Evolutionary conservation across 2,113 vertebrate species (phyloP).

Genomic region (Corythornis madagascariensis): DNA sequence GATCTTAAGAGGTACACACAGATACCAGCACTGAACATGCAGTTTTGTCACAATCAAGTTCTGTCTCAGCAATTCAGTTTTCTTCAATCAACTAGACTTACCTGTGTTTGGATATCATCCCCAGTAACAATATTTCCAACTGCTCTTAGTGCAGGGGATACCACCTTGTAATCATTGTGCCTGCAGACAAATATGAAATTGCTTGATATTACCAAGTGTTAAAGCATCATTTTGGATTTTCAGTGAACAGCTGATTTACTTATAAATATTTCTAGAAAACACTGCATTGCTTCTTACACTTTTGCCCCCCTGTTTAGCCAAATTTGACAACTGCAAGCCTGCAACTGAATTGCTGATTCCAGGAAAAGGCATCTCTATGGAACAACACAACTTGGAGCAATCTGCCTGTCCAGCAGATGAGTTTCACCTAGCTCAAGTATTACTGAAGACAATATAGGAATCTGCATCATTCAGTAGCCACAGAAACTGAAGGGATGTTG

Average conservation of each 20-base stretch:
- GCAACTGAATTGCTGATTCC: not conserved
- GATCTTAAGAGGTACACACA: fast-evolving
- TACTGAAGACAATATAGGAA: not conserved
- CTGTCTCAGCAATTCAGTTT: not conserved
- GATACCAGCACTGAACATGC: not conserved
- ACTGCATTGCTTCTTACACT: not conserved
- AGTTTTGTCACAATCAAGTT: not conserved
- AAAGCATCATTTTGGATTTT: not conserved
- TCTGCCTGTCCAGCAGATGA: not conserved
- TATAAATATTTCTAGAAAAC: not conserved
- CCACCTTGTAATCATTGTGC: slow-evolving; percentile 93
- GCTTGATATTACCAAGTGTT: not conserved
- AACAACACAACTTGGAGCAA: not conserved
- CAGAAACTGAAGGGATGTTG: not conserved
- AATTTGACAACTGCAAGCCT: not conserved
- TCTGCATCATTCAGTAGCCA: not conserved
- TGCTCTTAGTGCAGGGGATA: slow-evolving; percentile 89
- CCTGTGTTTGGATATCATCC: slow-evolving; percentile 93
- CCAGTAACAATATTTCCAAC: slow-evolving; percentile 94
- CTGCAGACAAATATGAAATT: slow-evolving; percentile 70
- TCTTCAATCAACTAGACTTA: slow-evolving; percentile 60
- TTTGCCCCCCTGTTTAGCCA: not conserved
- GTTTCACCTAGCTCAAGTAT: not conserved
- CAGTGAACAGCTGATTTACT: not conserved
- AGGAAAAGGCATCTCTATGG: not conserved